These are phyloP conservation scores for Stenodema calcarata DNA, from an alignment of 2,888 invertebrate species.

Conservation along the genomic window DNA sequence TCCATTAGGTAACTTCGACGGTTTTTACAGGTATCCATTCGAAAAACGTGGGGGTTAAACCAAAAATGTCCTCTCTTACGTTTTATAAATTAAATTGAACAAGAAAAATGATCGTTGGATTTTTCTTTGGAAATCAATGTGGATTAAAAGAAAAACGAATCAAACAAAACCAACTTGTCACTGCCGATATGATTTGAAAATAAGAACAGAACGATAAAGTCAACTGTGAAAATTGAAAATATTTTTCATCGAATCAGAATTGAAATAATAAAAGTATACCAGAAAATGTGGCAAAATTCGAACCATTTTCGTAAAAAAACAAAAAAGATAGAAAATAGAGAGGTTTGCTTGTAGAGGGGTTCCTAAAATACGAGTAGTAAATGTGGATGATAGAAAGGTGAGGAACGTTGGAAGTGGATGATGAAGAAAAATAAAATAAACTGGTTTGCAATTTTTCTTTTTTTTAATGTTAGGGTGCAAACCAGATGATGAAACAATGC, in stretches of 20 bases:
- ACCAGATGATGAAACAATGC: conserved; percentile 35
- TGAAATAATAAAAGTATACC: neutral
- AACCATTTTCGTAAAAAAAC: conserved; percentile 48
- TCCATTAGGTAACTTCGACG: neutral
- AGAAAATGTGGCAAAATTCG: conserved; percentile 34
- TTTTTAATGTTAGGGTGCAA: conserved; percentile 29
- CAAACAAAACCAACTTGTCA: neutral
- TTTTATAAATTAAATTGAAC: neutral
- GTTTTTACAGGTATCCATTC: neutral
- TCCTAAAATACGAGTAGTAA: neutral
- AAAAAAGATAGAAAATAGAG: conserved; percentile 27
- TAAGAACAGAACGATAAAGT: neutral
- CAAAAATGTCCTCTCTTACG: neutral
- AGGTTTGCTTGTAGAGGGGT: conserved; percentile 16
- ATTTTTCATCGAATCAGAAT: neutral
- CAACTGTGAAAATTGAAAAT: neutral
- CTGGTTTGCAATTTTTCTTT: conserved; percentile 38
- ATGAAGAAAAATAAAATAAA: neutral
- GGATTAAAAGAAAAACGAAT: neutral
- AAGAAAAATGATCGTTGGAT: neutral
- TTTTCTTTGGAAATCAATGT: neutral
- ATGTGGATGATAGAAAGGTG: conserved; percentile 35
- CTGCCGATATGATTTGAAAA: neutral
- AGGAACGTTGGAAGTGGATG: neutral
- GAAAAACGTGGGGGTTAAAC: neutral